phyloP scores from a whole-genome alignment of 2,888 invertebrate genomes.

The Lasioglossum pauxillum region DNA sequence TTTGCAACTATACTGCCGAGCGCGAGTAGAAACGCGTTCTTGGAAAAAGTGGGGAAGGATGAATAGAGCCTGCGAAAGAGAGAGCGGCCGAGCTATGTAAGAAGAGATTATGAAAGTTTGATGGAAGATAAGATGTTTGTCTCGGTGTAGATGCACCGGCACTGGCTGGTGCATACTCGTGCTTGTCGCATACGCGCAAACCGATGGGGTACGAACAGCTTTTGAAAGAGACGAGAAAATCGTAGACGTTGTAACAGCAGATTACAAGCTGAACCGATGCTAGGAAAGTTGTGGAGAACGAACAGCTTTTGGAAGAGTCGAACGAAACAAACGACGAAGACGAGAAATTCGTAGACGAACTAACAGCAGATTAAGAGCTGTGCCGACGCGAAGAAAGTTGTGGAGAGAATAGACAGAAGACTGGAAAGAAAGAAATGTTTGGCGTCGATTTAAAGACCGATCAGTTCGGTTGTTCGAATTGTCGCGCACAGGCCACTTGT shows the following conservation, averaged over 20 bases:
- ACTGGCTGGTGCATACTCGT: not conserved
- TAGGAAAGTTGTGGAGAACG: not conserved
- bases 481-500: slow-evolving; percentile 48
- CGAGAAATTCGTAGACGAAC: not conserved
- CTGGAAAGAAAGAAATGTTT: slow-evolving; percentile 9
- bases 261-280: too few relatives aligned
- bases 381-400: not conserved
- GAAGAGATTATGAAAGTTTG: slow-evolving; percentile 2
- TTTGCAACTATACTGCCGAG: slow-evolving; percentile 36
- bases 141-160: not conserved
- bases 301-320: not conserved
- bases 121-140: slow-evolving; percentile 2
- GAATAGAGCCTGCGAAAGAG: slow-evolving; percentile 16
- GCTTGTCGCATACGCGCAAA: not conserved
- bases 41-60: slow-evolving; percentile 8
- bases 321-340: not conserved
- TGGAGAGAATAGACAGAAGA: not conserved
- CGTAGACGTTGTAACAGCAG: not conserved
- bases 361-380: too few relatives aligned
- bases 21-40: not conserved
- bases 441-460: slow-evolving; percentile 41
- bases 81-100: slow-evolving; percentile 49
- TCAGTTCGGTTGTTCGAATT: slow-evolving; percentile 38
- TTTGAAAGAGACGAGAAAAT: not conserved
- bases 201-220: not conserved